These are phyloP conservation scores for Deladenus siricidicola DNA, from an alignment of 2,888 invertebrate genomes.

Conservation along the genomic window DNA sequence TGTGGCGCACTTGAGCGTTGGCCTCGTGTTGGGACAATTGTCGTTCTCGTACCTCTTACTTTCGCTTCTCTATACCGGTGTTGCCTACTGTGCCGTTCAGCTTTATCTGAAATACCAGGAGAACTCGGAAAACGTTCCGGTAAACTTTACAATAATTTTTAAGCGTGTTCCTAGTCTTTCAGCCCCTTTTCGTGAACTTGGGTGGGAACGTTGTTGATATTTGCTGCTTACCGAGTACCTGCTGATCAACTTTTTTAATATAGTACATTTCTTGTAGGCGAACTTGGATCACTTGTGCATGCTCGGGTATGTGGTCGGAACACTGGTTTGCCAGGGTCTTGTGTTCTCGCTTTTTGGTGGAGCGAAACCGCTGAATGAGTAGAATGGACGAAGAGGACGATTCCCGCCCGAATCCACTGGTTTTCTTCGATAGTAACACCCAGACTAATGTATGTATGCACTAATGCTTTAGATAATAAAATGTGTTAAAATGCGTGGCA, in stretches of 20 bases:
- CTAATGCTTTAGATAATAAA: no score
- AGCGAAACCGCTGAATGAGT: neutral
- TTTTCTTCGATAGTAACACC: no score
- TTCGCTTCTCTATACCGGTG: constrained; percentile 30
- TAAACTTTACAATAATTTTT: neutral
- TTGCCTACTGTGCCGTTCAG: constrained; percentile 31
- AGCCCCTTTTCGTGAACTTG: no score
- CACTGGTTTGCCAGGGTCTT: constrained; percentile 10
- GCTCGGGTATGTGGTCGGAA: constrained; percentile 12
- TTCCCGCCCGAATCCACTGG: no score
- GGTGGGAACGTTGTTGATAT: no score
- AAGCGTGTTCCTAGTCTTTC: no score
- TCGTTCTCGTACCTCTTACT: constrained; percentile 32
- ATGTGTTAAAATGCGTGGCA: no score
- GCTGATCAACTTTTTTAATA: neutral
- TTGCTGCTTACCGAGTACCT: no score
- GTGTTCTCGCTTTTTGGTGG: constrained; percentile 18
- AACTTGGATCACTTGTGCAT: constrained; percentile 7
- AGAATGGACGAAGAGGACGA: neutral
- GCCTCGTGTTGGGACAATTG: constrained; percentile 28
- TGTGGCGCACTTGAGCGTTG: constrained; percentile 25
- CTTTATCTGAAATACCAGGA: constrained; percentile 26
- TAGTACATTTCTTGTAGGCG: no score
- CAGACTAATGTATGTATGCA: no score
- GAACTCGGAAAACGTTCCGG: neutral